Conservation (phyloP, 2,113 vertebrate genomes). For the Vidua macroura region DNA sequence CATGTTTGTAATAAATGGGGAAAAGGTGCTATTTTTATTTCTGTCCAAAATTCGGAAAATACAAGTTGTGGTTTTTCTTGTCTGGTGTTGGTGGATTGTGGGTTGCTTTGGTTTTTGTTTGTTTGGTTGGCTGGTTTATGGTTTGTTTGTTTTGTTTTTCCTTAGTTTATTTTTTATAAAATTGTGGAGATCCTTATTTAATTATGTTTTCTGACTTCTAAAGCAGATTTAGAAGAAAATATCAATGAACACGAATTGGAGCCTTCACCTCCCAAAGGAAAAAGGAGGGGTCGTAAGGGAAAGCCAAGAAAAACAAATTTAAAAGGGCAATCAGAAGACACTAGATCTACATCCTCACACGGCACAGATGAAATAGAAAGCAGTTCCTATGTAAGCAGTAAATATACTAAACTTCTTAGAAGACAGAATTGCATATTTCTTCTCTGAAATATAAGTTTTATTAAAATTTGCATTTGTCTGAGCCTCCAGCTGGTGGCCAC, state of each 20-base stretch:
- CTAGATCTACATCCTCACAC: constrained; percentile 92
- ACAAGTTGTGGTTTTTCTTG: neutral
- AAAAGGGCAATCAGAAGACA: constrained; percentile 90
- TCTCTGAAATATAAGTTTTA: neutral
- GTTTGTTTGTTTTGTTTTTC: neutral
- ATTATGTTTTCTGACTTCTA: constrained; percentile 57
- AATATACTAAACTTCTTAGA: constrained; percentile 56
- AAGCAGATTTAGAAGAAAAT: constrained; percentile 85
- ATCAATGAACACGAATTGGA: constrained; percentile 90
- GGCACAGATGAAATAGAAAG: constrained; percentile 93
- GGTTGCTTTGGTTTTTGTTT: neutral
- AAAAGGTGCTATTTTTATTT: neutral
- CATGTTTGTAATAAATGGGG: neutral
- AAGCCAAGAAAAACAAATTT: constrained; percentile 83
- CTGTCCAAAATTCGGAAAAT: neutral
- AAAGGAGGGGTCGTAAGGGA: constrained; percentile 90
- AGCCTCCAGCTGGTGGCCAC: constrained; percentile 62
- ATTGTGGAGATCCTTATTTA: neutral
- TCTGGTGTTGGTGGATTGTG: neutral
- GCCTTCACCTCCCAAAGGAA: constrained; percentile 86
- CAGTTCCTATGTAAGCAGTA: constrained; percentile 89
- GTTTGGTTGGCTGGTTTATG: neutral
- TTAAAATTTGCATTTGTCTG: constrained; percentile 30
- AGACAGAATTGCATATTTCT: constrained; percentile 39
- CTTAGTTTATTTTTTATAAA: neutral